Evolutionary conservation across 2,888 invertebrate genomes (phyloP).

Genomic region (Lasioglossum lativentre): DNA sequence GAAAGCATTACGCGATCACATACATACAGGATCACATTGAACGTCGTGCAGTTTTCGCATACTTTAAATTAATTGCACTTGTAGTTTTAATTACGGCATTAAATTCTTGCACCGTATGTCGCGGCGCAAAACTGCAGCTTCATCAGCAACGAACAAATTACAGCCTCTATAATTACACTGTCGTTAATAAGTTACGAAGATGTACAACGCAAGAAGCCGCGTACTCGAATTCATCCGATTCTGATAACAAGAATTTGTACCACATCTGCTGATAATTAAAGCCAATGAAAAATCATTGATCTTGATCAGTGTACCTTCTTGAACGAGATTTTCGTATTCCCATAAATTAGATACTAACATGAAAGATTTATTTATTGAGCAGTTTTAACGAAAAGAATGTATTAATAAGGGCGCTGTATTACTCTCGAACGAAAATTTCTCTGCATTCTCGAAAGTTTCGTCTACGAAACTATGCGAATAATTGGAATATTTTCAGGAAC

Average conservation of each 20-base stretch:
- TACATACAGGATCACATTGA: not conserved
- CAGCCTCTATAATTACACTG: conserved; percentile 37
- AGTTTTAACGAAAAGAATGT: not conserved
- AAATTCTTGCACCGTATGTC: conserved; percentile 24
- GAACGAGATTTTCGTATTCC: not conserved
- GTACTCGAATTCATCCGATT: conserved; percentile 23
- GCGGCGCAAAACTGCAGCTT: conserved; percentile 23
- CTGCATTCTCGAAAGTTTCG: not conserved
- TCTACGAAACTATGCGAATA: not conserved
- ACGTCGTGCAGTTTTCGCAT: not conserved
- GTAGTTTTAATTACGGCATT: conserved; percentile 40
- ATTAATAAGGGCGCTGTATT: not conserved
- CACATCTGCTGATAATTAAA: not conserved
- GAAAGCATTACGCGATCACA: not conserved
- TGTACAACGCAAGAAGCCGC: not conserved
- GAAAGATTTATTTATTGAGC: not conserved
- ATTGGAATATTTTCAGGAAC: not conserved
- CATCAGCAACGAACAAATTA: conserved; percentile 38
- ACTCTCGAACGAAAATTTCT: not conserved
- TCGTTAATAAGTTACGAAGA: conserved; percentile 44
- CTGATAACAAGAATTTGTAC: conserved; percentile 6
- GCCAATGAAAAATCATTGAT: not conserved
- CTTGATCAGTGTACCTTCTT: not conserved
- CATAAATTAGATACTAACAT: not conserved
- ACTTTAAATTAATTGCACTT: conserved; percentile 20